Conservation (phyloP, 1,140 invertebrate genomes). For the Anagrus nilaparvatae region DNA sequence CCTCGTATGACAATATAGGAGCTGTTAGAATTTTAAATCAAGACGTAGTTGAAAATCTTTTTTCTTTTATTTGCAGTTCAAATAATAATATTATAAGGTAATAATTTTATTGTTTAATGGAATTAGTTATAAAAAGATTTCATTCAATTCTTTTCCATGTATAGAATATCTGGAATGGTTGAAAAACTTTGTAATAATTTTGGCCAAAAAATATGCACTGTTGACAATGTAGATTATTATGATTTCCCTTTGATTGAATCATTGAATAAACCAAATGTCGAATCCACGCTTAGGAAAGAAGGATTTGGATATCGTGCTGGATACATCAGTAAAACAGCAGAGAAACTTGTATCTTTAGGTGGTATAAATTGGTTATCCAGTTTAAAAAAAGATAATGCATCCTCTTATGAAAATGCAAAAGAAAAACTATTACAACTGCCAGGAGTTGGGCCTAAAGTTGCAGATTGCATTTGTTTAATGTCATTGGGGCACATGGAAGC, state of each 20-base stretch:
- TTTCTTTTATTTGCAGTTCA: slow-evolving; percentile 94
- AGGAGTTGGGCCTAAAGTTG: slow-evolving; percentile 88
- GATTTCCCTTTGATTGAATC: slow-evolving; percentile 69
- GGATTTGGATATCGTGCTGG: slow-evolving; percentile 90
- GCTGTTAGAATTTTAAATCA: slow-evolving; percentile 88
- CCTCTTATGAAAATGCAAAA: slow-evolving; percentile 65
- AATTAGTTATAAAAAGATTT: slow-evolving; percentile 11
- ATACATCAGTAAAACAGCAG: slow-evolving; percentile 68
- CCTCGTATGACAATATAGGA: slow-evolving; percentile 54
- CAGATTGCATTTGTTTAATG: slow-evolving; percentile 98
- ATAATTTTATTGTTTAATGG: background rate
- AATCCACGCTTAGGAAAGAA: slow-evolving; percentile 59
- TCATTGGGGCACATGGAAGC: slow-evolving; percentile 80
- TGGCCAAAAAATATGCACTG: slow-evolving; percentile 61
- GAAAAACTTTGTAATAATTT: slow-evolving; percentile 78
- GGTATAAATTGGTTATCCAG: slow-evolving; percentile 60
- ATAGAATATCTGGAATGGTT: slow-evolving; percentile 82
- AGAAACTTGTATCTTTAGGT: slow-evolving; percentile 55
- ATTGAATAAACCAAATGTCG: slow-evolving; percentile 52
- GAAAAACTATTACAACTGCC: slow-evolving; percentile 62
- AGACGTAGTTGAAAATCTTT: slow-evolving; percentile 85
- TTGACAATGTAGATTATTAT: slow-evolving; percentile 59
- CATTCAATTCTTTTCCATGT: slow-evolving; percentile 21
- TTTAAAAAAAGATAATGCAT: slow-evolving; percentile 44
- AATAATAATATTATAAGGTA: slow-evolving; percentile 91